Conservation (phyloP, 92 coral and sea anemone genomes). For the Nematostella vectensis region DNA sequence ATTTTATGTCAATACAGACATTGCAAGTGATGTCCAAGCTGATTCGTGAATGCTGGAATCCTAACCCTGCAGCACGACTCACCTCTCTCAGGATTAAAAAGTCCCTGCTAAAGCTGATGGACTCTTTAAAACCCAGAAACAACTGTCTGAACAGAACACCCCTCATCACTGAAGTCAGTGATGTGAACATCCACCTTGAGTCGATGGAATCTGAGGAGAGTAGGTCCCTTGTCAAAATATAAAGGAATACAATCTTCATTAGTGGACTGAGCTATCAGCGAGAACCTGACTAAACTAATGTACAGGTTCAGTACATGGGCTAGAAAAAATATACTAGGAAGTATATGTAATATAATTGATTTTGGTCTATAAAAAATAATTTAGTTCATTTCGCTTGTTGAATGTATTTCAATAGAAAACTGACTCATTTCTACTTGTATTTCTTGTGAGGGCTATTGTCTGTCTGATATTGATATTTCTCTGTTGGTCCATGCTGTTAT, state of each 20-base stretch:
- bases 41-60: conserved; percentile 91
- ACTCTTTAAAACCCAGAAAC: conserved; percentile 45
- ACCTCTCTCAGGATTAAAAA: conserved; percentile 86
- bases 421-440: too few relatives aligned
- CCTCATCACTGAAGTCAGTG: conserved; percentile 14
- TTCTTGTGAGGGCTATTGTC: too few relatives aligned
- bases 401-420: too few relatives aligned
- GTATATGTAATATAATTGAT: too few relatives aligned
- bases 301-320: too few relatives aligned
- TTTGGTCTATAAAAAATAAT: too few relatives aligned
- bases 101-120: conserved; percentile 69
- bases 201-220: conserved; percentile 10
- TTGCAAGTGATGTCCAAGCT: conserved; percentile 68
- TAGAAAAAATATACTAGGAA: too few relatives aligned
- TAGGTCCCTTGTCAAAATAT: conserved; percentile 10
- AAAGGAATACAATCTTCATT: neutral
- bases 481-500: too few relatives aligned
- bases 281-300: neutral
- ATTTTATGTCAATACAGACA: too few relatives aligned
- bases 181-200: conserved; percentile 54
- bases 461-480: too few relatives aligned
- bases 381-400: too few relatives aligned
- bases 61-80: conserved; percentile 77
- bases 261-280: neutral
- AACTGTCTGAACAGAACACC: conserved; percentile 24